Evolutionary conservation across 2,113 vertebrate genomes (phyloP).

Genomic region (Meles meles): DNA sequence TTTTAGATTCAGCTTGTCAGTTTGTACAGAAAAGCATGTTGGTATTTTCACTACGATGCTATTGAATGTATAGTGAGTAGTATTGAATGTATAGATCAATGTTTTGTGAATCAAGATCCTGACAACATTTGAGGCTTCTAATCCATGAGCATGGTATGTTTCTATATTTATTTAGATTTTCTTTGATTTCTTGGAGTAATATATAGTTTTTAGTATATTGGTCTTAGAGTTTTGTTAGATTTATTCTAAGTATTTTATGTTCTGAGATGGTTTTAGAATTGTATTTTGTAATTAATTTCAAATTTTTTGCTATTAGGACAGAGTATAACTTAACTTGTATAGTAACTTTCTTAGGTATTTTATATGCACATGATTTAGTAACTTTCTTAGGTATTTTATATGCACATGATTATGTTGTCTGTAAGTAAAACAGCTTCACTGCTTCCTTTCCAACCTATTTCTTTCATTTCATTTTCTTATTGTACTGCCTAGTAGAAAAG

Average conservation of each 20-base stretch:
- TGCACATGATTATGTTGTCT: background rate
- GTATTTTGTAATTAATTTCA: background rate
- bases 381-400: background rate
- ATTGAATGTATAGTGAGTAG: background rate
- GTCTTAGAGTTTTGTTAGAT: background rate
- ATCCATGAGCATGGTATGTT: background rate
- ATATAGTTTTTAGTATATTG: background rate
- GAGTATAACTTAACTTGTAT: background rate
- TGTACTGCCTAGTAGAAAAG: background rate
- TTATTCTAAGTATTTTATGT: background rate
- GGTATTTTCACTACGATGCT: background rate
- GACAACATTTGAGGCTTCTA: background rate
- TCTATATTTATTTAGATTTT: background rate
- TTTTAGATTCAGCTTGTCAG: background rate
- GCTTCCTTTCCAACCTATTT: background rate
- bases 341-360: background rate
- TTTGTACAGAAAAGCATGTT: background rate
- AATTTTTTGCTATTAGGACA: background rate
- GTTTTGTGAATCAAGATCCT: background rate
- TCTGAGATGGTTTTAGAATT: background rate
- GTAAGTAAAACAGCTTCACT: background rate
- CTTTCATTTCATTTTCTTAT: background rate
- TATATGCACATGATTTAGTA: background rate
- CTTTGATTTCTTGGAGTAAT: background rate
- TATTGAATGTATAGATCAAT: background rate